A percentile compares a stretch with the other conserved stretches of the same genome.
phyloP scores from a whole-genome alignment of 2,797 vertebrate genomes.

The Micropoecilia bifurca region DNA sequence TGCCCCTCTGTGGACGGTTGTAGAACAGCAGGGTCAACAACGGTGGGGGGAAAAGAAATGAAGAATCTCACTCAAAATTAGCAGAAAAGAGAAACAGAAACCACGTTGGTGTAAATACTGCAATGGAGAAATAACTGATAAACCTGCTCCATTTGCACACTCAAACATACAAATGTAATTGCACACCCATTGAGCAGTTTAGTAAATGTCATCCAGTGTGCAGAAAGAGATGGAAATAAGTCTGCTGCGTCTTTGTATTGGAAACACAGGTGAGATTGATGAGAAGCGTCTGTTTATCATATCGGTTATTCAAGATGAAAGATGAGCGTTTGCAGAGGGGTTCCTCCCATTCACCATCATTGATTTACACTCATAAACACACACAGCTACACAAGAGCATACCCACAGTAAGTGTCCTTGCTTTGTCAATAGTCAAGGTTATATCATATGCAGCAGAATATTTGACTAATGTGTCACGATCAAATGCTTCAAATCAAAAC shows the following conservation, averaged over 20 bases:
- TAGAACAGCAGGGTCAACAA: slow-evolving; percentile 45
- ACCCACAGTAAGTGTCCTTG: slow-evolving; percentile 72
- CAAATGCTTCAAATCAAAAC: slow-evolving; percentile 48
- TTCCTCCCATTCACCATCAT: slow-evolving; percentile 83
- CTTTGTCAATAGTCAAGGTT: slow-evolving; percentile 81
- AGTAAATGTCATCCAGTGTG: slow-evolving; percentile 78
- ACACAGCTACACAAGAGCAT: slow-evolving; percentile 43
- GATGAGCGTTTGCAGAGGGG: slow-evolving; percentile 80
- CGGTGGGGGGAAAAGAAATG: slow-evolving; percentile 17
- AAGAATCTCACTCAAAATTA: slow-evolving; percentile 36
- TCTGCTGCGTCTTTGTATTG: slow-evolving; percentile 72
- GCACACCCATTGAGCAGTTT: slow-evolving; percentile 61
- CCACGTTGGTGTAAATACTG: slow-evolving; percentile 40
- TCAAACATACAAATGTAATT: slow-evolving; percentile 16
- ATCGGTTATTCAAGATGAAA: slow-evolving; percentile 85
- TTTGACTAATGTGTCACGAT: slow-evolving; percentile 59
- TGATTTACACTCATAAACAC: slow-evolving; percentile 76
- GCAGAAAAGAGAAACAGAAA: slow-evolving; percentile 53
- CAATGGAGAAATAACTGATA: slow-evolving; percentile 30
- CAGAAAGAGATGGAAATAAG: slow-evolving; percentile 78
- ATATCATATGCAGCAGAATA: slow-evolving; percentile 69
- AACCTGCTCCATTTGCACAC: slow-evolving; percentile 11
- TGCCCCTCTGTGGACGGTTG: slow-evolving; percentile 72
- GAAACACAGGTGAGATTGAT: slow-evolving; percentile 82
- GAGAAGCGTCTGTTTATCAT: slow-evolving; percentile 80